phyloP scores from a whole-genome alignment of 2,888 invertebrate species.

The Catocala nupta region DNA sequence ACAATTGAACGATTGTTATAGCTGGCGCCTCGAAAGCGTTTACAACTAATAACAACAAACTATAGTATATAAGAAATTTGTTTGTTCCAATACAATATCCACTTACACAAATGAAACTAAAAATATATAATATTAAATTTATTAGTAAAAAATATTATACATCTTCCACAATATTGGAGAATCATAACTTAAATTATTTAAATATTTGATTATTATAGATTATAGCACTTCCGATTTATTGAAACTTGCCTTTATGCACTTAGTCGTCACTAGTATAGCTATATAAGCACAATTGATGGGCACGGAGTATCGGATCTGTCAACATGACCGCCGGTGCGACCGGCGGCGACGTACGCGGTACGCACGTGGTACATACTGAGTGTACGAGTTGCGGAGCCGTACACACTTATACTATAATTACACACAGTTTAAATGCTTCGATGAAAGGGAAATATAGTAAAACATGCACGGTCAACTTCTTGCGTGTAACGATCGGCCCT shows the following conservation, averaged over 20 bases:
- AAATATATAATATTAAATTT: slow-evolving; percentile 85
- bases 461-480: slow-evolving; percentile 53
- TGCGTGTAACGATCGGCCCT: slow-evolving; percentile 49
- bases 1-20: too few species aligned
- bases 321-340: too few species aligned
- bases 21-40: too few species aligned
- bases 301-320: slow-evolving; percentile 47
- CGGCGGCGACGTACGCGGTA: too few species aligned
- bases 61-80: too few species aligned
- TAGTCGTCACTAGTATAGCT: slow-evolving; percentile 75
- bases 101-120: slow-evolving; percentile 66
- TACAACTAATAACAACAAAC: too few species aligned
- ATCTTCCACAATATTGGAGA: slow-evolving; percentile 88
- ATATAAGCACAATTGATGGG: slow-evolving; percentile 74
- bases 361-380: too few species aligned
- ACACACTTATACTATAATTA: slow-evolving; percentile 68
- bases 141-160: slow-evolving; percentile 88
- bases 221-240: slow-evolving; percentile 84
- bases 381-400: slow-evolving; percentile 45
- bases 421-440: slow-evolving; percentile 79
- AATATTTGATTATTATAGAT: slow-evolving; percentile 80
- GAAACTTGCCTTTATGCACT: slow-evolving; percentile 78
- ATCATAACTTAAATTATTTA: slow-evolving; percentile 86
- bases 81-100: too few species aligned
- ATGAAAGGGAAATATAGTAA: slow-evolving; percentile 64